phyloP scores from a whole-genome alignment of 2,888 invertebrate genomes.

The Dromius quadrimaculatus region DNA sequence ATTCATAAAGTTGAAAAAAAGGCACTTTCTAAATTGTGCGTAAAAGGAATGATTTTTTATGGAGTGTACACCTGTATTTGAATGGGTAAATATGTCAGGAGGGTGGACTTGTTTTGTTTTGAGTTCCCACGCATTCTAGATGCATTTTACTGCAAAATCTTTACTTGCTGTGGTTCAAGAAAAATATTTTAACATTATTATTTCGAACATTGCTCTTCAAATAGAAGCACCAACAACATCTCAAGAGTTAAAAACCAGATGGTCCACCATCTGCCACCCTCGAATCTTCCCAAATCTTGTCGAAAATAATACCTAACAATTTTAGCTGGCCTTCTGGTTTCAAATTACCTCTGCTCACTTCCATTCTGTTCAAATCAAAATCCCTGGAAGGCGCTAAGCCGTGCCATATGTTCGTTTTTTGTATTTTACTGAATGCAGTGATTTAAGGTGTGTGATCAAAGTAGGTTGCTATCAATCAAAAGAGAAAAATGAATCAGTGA shows the following conservation, averaged over 20 bases:
- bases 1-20: slow-evolving; percentile 11
- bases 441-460: background rate
- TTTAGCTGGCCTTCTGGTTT: background rate
- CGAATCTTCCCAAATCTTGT: background rate
- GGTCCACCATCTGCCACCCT: background rate
- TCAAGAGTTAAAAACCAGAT: no score
- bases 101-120: slow-evolving; percentile 15
- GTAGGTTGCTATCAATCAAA: background rate
- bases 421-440: background rate
- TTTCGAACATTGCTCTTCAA: no score
- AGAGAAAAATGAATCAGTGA: no score
- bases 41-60: background rate
- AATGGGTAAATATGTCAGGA: background rate
- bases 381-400: background rate
- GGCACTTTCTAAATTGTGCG: no score
- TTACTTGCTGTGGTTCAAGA: no score
- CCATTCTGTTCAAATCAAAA: background rate
- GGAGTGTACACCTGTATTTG: background rate
- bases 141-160: no score
- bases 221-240: no score
- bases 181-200: no score
- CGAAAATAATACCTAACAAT: background rate
- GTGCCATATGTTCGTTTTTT: background rate
- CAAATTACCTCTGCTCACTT: background rate
- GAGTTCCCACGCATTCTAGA: slow-evolving; percentile 15